Base-by-base conservation (phyloP, 2,113 vertebrate species). In the Acrocephalus kingi region DNA sequence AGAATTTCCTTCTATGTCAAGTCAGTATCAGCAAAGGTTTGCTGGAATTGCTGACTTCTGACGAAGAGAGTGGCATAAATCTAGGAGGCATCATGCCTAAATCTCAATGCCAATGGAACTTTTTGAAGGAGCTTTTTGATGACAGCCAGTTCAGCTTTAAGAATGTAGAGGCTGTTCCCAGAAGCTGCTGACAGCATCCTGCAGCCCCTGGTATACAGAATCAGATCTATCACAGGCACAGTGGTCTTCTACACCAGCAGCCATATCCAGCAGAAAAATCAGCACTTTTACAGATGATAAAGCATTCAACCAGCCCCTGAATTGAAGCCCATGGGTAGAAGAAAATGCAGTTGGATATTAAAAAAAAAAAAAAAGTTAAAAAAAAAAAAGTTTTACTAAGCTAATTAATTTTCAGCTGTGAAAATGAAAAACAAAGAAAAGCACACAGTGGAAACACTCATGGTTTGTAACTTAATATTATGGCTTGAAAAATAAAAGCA, bases 51-150 rank as follows among this genome's bases (percentile, higher is more conserved):
- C 3, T 4, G 3, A 35, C 74, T 89, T 62, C 28, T 58, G 39
- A 54, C 21, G 37, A 16, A 79, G 17, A 56, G 4, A 41, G 5
- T 5, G 6, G 4, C 10, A 58, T 10, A 49, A 41, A 43, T 86
- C n/a, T 37, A 71, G 28, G 20, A 81, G 9, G 11, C 4, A 49
- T 51, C 14, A 35, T 41, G 7, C 22, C 13, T 84, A 45, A 73
- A 63, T 49, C 27, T 2, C 1, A 6, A 12, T 16, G n/a, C 4
- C 2, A 3, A 39, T 35, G 17, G 46, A 51, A 28, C 4, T 52
- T 92, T 63, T 35, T 23, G 24, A 33, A 10, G 6, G 35, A 80
- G 4, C 4, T 61, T 43, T 76, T 58, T 77, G 28, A 22, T 58
- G 39, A 41, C 9, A 75, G 21, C 2, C 11, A 87, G 4, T 7